Evolutionary conservation across 2,797 vertebrate genomes (phyloP).

Genomic region (Ataeniobius toweri): DNA sequence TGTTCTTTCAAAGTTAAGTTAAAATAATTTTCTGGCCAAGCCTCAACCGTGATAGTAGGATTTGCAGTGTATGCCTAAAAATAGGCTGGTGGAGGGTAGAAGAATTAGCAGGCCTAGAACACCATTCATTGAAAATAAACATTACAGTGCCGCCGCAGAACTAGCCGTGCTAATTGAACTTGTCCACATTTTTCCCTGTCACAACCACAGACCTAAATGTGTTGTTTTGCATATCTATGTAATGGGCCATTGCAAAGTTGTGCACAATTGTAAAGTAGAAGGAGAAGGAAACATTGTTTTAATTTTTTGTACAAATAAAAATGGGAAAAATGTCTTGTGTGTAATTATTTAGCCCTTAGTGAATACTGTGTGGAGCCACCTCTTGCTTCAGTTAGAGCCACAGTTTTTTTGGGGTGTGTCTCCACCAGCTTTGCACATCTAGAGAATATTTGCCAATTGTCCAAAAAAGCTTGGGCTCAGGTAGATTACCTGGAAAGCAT

Average conservation of each 20-base stretch:
- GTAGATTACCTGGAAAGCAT: too few relatives aligned
- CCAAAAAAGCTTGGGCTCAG: too few relatives aligned
- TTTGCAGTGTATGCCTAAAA: background rate
- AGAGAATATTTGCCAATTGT: too few relatives aligned
- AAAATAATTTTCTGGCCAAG: background rate
- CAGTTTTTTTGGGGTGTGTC: too few relatives aligned
- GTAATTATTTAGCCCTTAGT: background rate
- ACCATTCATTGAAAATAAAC: background rate
- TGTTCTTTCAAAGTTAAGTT: background rate
- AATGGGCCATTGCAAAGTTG: background rate
- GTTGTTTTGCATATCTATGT: background rate
- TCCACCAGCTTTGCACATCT: too few relatives aligned
- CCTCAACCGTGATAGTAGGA: background rate
- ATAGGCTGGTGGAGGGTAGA: background rate
- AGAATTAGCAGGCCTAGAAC: background rate
- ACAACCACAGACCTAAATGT: background rate
- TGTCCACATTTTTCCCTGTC: background rate
- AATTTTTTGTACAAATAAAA: background rate
- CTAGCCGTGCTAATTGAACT: too few relatives aligned
- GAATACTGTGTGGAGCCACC: too few relatives aligned
- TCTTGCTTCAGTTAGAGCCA: too few relatives aligned
- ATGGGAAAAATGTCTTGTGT: background rate
- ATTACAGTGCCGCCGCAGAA: background rate
- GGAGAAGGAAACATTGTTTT: background rate
- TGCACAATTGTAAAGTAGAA: background rate